Conservation (phyloP, 2,888 invertebrate genomes). For the Vesta saturnalis region DNA sequence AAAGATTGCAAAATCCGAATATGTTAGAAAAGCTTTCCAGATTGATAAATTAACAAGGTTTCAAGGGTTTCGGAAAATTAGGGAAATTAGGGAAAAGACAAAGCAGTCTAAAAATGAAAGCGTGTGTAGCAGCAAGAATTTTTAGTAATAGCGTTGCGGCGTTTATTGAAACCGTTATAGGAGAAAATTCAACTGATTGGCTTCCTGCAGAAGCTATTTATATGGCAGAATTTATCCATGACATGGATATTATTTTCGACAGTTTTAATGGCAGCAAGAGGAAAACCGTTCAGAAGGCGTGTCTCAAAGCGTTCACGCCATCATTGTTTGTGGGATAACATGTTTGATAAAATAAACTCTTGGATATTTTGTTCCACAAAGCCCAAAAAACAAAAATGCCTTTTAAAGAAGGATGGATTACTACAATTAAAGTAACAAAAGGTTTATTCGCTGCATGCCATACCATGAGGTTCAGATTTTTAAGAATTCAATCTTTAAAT, state of each 20-base stretch:
- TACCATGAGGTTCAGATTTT: background rate
- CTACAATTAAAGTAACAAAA: conserved; percentile 18
- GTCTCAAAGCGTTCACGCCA: conserved; percentile 20
- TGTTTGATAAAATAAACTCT: conserved; percentile 15
- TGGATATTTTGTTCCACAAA: conserved; percentile 24
- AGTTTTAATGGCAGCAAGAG: conserved; percentile 22
- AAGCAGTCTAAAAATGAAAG: conserved; percentile 7
- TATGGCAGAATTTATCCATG: conserved; percentile 32
- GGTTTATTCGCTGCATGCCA: background rate
- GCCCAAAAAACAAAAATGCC: conserved; percentile 25
- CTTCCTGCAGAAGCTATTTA: conserved; percentile 12
- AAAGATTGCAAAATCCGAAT: too few species aligned
- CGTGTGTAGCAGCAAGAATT: background rate
- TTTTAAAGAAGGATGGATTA: conserved; percentile 32
- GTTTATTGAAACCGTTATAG: background rate
- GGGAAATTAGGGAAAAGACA: background rate
- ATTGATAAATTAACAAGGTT: too few species aligned
- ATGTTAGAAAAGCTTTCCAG: too few species aligned
- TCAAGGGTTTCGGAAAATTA: too few species aligned
- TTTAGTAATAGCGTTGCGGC: conserved; percentile 10
- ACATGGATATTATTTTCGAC: conserved; percentile 36
- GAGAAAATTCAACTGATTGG: background rate
- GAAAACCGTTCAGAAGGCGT: conserved; percentile 16
- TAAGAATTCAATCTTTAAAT: conserved; percentile 11
- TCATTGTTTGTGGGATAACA: conserved; percentile 4